Conservation (phyloP, 2,888 invertebrate genomes). For the Euzetes globulus region DNA sequence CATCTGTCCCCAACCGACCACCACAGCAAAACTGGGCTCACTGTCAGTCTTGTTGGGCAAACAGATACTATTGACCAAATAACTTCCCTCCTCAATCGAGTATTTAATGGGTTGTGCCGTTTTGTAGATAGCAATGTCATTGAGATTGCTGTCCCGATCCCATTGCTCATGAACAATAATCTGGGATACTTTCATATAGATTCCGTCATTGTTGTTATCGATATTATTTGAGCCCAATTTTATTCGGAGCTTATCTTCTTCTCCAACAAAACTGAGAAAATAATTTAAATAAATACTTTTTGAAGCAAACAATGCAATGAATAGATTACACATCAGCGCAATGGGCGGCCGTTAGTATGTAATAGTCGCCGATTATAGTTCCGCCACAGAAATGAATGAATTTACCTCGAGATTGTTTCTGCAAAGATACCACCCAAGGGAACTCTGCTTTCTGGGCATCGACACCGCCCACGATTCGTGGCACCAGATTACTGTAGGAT, state of each 20-base stretch:
- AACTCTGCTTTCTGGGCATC: not conserved
- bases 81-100: not conserved
- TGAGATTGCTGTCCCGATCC: not conserved
- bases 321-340: not conserved
- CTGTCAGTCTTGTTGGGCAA: not conserved
- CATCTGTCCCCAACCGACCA: not conserved
- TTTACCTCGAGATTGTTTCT: not conserved
- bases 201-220: not conserved
- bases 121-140: not conserved
- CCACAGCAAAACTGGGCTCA: not conserved
- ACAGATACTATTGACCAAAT: not conserved
- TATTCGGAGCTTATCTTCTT: not conserved
- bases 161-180: not conserved
- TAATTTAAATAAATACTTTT: not conserved
- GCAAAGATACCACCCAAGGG: not conserved
- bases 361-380: not conserved
- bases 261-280: not conserved
- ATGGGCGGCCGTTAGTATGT: not conserved
- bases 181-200: not conserved
- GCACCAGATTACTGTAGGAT: too few relatives aligned
- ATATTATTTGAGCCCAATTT: not conserved
- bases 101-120: not conserved
- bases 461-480: not conserved
- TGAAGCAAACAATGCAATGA: not conserved
- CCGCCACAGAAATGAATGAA: not conserved